Evolutionary conservation across 2,797 vertebrate genomes (phyloP).

Genomic region (Lepilemur septentrionalis): DNA sequence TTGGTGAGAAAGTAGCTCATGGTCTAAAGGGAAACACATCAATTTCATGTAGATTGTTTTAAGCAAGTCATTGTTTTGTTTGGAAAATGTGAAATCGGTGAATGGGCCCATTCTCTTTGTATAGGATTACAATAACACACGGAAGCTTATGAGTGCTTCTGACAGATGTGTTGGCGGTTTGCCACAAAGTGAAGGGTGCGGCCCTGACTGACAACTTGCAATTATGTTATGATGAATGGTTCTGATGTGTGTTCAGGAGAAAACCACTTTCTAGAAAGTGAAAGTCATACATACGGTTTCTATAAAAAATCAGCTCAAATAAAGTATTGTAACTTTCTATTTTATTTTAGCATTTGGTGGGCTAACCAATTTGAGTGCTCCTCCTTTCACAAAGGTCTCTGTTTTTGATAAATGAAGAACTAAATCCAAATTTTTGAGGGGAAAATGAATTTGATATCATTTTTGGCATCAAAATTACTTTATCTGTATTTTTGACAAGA

Average conservation of each 20-base stretch:
- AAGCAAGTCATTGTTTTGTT: conserved; percentile 82
- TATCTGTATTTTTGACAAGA: conserved; percentile 83
- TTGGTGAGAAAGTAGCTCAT: conserved; percentile 71
- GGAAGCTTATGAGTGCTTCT: conserved; percentile 88
- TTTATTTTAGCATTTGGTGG: conserved; percentile 77
- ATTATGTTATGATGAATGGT: conserved; percentile 88
- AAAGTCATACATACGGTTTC: conserved; percentile 87
- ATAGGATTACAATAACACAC: conserved; percentile 90
- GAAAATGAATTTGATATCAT: conserved; percentile 81
- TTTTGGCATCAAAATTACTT: conserved; percentile 84
- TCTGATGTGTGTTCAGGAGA: conserved; percentile 89
- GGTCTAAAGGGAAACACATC: conserved; percentile 74
- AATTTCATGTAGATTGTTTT: conserved; percentile 82
- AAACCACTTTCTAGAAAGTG: conserved; percentile 89
- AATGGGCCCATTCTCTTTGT: conserved; percentile 89
- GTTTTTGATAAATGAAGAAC: conserved; percentile 85
- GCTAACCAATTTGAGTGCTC: conserved; percentile 77
- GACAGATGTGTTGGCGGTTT: conserved; percentile 91
- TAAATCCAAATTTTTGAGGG: conserved; percentile 82
- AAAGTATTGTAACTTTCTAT: conserved; percentile 81
- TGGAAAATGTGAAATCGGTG: conserved; percentile 87
- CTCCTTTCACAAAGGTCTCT: conserved; percentile 79
- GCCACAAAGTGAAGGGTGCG: conserved; percentile 88
- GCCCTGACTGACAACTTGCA: conserved; percentile 89
- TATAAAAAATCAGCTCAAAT: conserved; percentile 84